These are phyloP conservation scores for Bolinopsis microptera DNA, from an alignment of 37 sponge, comb jelly and placozoan genomes.

Conservation along the genomic window DNA sequence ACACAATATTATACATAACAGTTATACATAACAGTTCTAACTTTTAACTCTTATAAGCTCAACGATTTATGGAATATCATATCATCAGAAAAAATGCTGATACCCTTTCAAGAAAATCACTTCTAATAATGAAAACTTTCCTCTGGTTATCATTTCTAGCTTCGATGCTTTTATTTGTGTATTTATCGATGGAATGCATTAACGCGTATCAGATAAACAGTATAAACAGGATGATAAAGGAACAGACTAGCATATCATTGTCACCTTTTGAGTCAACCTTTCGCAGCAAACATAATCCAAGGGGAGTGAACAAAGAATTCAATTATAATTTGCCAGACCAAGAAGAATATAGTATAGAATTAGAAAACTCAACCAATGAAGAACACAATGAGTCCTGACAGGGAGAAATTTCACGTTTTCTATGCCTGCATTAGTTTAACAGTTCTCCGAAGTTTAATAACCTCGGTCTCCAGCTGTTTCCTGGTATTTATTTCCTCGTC, in stretches of 20 bases:
- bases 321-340: background rate
- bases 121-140: background rate
- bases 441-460: background rate
- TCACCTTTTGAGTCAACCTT: background rate
- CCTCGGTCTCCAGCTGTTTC: slow-evolving; percentile 12
- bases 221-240: background rate
- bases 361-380: background rate
- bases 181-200: background rate
- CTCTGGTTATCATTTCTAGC: background rate
- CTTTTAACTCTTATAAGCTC: too few relatives aligned
- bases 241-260: background rate
- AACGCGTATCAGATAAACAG: background rate
- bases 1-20: background rate
- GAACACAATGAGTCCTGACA: too few relatives aligned
- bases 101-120: background rate
- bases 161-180: background rate
- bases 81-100: background rate
- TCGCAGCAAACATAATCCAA: background rate
- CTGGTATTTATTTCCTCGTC: background rate
- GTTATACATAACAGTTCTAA: too few relatives aligned
- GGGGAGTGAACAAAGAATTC: background rate
- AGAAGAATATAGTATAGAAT: background rate
- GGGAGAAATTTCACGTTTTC: too few relatives aligned
- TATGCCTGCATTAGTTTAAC: background rate
- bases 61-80: background rate